Percentiles rank a stretch among this genome's conserved stretches.
phyloP scores from a whole-genome alignment of 2,888 invertebrate species.

The Anoncus sp. region DNA sequence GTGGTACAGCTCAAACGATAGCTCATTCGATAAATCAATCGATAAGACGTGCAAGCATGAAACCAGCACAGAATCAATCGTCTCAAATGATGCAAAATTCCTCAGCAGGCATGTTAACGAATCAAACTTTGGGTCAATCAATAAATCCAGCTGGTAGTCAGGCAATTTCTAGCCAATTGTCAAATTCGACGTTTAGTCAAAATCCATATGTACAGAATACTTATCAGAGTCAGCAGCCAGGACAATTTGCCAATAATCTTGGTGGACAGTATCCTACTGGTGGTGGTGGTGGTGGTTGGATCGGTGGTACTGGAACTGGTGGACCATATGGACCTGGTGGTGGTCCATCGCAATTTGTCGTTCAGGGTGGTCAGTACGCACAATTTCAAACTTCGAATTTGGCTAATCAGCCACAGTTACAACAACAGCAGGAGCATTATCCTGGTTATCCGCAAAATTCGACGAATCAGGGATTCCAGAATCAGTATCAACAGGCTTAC shows the following conservation, averaged over 20 bases:
- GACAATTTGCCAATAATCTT: constrained; percentile 42
- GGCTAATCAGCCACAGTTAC: constrained; percentile 66
- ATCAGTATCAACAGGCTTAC: constrained; percentile 77
- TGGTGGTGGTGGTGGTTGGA: constrained; percentile 22
- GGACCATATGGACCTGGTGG: constrained; percentile 57
- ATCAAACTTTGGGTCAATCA: constrained; percentile 82
- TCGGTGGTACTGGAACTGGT: constrained; percentile 35
- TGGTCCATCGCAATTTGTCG: constrained; percentile 62
- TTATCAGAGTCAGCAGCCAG: constrained; percentile 57
- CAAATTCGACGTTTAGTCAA: constrained; percentile 78
- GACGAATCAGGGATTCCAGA: constrained; percentile 74
- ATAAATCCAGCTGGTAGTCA: constrained; percentile 38
- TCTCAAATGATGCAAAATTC: constrained; percentile 76
- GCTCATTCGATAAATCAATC: constrained; percentile 72
- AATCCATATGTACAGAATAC: constrained; percentile 66
- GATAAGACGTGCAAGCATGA: constrained; percentile 78
- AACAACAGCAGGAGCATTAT: constrained; percentile 73
- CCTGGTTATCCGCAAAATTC: constrained; percentile 70
- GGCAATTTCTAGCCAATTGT: constrained; percentile 81
- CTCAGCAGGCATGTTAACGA: constrained; percentile 58
- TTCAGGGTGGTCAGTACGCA: constrained; percentile 73
- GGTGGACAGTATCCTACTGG: constrained; percentile 70
- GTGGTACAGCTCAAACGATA: constrained; percentile 72
- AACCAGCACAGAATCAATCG: constrained; percentile 72
- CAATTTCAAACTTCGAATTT: constrained; percentile 68